Evolutionary conservation across 2,888 invertebrate species (phyloP).

Genomic region (Opisthograptis luteolata): DNA sequence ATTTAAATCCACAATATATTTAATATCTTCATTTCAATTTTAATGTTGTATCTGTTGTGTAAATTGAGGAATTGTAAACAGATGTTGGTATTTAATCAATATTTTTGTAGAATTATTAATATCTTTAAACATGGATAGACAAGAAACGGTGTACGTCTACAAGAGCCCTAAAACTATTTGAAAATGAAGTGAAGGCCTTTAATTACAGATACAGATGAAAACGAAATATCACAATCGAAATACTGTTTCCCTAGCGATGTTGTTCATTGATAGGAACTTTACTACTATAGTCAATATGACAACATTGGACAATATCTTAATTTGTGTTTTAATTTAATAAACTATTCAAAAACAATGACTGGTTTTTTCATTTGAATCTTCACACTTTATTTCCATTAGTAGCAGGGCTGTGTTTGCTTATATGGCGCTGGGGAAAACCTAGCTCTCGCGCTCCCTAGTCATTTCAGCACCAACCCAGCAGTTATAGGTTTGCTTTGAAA

Average conservation of each 20-base stretch:
- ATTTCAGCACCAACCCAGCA: too few relatives aligned
- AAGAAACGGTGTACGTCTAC: conserved; percentile 22
- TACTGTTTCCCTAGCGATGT: conserved; percentile 35
- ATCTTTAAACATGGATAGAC: conserved; percentile 23
- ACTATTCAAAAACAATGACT: conserved; percentile 43
- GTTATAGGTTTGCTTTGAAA: too few relatives aligned
- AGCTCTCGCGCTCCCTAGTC: too few relatives aligned
- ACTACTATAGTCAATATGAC: conserved; percentile 43
- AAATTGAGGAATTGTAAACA: conserved; percentile 51
- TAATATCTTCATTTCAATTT: conserved; percentile 38
- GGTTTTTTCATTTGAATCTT: too few relatives aligned
- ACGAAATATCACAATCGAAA: conserved; percentile 47
- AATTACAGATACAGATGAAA: conserved; percentile 19
- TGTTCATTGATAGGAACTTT: conserved; percentile 41
- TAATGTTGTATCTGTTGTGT: conserved; percentile 40
- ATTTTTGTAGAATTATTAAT: conserved; percentile 53
- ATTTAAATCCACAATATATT: conserved; percentile 65
- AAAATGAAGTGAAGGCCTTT: conserved; percentile 44
- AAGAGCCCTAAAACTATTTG: conserved; percentile 12
- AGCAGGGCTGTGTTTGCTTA: too few relatives aligned
- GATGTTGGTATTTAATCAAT: conserved; percentile 41
- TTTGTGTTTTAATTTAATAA: conserved; percentile 57
- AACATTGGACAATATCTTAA: conserved; percentile 54
- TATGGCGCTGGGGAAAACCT: too few relatives aligned
- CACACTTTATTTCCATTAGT: too few relatives aligned